phyloP scores from a whole-genome alignment of 2,113 vertebrate genomes.

The Trinectes maculatus region DNA sequence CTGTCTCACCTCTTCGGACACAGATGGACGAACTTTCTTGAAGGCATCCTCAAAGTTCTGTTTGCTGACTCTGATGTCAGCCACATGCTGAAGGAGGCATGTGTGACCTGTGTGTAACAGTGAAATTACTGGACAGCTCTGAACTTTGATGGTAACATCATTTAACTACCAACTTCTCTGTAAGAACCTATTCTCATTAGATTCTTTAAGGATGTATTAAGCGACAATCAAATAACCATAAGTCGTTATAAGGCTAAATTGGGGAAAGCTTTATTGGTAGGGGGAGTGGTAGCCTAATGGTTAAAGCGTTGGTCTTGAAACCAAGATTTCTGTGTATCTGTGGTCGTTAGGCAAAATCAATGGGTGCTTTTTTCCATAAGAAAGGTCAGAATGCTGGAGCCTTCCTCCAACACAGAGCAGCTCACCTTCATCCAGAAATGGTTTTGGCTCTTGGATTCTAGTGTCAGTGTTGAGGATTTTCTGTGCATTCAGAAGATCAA shows the following conservation, averaged over 20 bases:
- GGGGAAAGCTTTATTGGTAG: no score
- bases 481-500: no score
- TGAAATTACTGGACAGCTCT: background rate
- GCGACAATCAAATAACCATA: no score
- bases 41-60: constrained; percentile 93
- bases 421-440: constrained; percentile 26
- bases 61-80: constrained; percentile 83
- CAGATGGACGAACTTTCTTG: constrained; percentile 88
- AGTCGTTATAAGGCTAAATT: no score
- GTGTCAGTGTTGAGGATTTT: no score
- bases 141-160: no score
- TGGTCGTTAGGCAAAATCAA: constrained; percentile 12
- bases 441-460: background rate
- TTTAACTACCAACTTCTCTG: no score
- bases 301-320: no score
- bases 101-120: constrained; percentile 46
- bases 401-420: constrained; percentile 43
- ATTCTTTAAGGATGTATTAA: no score
- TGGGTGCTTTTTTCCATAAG: constrained; percentile 39
- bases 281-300: no score
- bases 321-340: constrained; percentile 33
- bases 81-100: constrained; percentile 27
- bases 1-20: constrained; percentile 83
- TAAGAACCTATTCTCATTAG: no score
- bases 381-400: constrained; percentile 31